A percentile compares a stretch with the other conserved stretches of the same genome.
Evolutionary conservation across 1,140 invertebrate genomes (phyloP).

Genomic region (Zaprionus tsacasi): DNA sequence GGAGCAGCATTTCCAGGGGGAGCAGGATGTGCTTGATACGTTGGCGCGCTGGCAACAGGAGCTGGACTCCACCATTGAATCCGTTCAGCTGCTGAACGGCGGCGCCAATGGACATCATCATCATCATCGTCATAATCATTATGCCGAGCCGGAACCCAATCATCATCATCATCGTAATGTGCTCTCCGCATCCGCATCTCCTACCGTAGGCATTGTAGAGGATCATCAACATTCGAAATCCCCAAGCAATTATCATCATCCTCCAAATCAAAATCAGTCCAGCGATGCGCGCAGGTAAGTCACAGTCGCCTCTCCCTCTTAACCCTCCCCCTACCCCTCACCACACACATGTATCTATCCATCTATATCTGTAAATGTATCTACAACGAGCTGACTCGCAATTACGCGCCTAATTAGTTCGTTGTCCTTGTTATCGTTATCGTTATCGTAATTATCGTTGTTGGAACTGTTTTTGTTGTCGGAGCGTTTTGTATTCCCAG

Average conservation of each 20-base stretch:
- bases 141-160: slow-evolving; percentile 7
- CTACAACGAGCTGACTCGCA: slow-evolving; percentile 23
- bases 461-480: neutral
- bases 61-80: slow-evolving; percentile 23
- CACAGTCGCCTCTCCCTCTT: neutral
- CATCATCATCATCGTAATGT: slow-evolving; percentile 42
- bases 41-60: slow-evolving; percentile 60
- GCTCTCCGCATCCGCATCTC: slow-evolving; percentile 15
- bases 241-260: slow-evolving; percentile 34
- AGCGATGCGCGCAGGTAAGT: slow-evolving; percentile 77
- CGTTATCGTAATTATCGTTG: slow-evolving; percentile 17
- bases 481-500: neutral
- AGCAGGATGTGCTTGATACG: slow-evolving; percentile 42
- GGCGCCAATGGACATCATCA: slow-evolving; percentile 57
- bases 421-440: slow-evolving; percentile 5
- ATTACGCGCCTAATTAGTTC: slow-evolving; percentile 60
- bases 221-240: slow-evolving; percentile 17
- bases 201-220: slow-evolving; percentile 19
- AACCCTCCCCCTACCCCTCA: neutral
- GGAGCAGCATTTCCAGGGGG: neutral
- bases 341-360: slow-evolving; percentile 4
- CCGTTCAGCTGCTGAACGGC: slow-evolving; percentile 44
- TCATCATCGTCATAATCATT: slow-evolving; percentile 30
- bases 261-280: slow-evolving; percentile 56
- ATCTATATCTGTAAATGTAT: neutral